A percentile compares a stretch with the other conserved stretches of the same genome.
Evolutionary conservation across 2,797 vertebrate species (phyloP).

Genomic region (Halcyon leucocephala): DNA sequence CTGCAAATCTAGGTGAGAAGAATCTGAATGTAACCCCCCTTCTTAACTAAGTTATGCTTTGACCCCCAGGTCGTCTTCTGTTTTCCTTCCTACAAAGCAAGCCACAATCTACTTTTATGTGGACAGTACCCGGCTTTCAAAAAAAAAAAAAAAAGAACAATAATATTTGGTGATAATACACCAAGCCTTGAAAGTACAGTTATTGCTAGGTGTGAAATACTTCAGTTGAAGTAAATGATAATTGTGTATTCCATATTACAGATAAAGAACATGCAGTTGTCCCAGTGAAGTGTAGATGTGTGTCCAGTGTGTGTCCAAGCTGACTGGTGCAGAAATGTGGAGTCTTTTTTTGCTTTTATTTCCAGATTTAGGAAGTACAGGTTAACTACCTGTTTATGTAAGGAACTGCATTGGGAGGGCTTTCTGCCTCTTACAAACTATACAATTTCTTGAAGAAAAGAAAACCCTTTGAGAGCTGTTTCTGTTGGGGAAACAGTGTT

Average conservation of each 20-base stretch:
- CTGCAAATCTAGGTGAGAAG: neutral
- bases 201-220: neutral
- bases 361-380: neutral
- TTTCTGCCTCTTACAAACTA: neutral
- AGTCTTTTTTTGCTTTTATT: neutral
- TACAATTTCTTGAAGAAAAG: neutral
- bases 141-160: too few relatives aligned
- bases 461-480: neutral
- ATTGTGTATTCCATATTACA: neutral
- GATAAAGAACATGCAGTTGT: neutral
- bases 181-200: neutral
- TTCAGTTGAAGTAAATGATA: neutral
- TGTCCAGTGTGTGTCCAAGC: neutral
- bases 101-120: neutral
- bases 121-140: neutral
- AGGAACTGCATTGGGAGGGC: neutral
- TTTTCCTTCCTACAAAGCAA: neutral
- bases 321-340: neutral
- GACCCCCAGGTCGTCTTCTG: neutral
- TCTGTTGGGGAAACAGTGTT: neutral
- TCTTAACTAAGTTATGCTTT: neutral
- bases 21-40: neutral
- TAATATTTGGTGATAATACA: rapidly evolving
- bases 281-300: too few relatives aligned
- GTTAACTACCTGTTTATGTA: rapidly evolving